Conservation (phyloP, 2,113 vertebrate genomes). For the Seriola rivoliana region DNA sequence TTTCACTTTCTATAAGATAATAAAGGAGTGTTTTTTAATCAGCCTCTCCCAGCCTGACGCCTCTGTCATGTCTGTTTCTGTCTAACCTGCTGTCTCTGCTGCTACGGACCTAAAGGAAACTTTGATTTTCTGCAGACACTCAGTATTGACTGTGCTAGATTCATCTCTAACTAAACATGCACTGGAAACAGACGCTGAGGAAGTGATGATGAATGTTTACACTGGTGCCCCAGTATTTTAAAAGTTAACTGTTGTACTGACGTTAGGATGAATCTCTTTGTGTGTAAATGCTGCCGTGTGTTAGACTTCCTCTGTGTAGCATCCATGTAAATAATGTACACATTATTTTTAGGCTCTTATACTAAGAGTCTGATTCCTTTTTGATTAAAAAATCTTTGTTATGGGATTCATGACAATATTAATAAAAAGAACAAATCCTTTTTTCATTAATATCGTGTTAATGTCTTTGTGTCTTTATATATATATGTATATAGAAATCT, state of each 20-base stretch:
- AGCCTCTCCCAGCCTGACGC: constrained; percentile 16
- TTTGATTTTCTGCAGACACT: constrained; percentile 10
- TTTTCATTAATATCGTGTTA: constrained; percentile 26
- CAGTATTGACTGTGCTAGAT: neutral
- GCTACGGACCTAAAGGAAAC: constrained; percentile 64
- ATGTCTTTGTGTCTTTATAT: neutral
- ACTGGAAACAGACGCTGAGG: constrained; percentile 36
- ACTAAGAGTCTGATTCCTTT: constrained; percentile 77
- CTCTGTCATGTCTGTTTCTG: neutral
- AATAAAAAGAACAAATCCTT: constrained; percentile 76
- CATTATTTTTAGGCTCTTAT: constrained; percentile 77
- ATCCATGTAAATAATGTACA: constrained; percentile 80
- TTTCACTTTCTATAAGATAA: neutral
- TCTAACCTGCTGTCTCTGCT: constrained; percentile 52
- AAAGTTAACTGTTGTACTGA: constrained; percentile 61
- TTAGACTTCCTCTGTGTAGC: constrained; percentile 57
- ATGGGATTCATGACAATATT: constrained; percentile 76
- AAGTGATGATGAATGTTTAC: constrained; percentile 81
- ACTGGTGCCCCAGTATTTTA: constrained; percentile 75
- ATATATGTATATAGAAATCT: too few relatives aligned
- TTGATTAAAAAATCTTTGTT: constrained; percentile 72
- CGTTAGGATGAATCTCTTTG: constrained; percentile 64
- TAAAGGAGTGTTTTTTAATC: constrained; percentile 9
- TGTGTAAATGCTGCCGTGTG: constrained; percentile 76
- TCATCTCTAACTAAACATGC: constrained; percentile 21